These are phyloP conservation scores for Acanthosepion esculentum DNA, from an alignment of 2,888 invertebrate genomes.

Conservation along the genomic window DNA sequence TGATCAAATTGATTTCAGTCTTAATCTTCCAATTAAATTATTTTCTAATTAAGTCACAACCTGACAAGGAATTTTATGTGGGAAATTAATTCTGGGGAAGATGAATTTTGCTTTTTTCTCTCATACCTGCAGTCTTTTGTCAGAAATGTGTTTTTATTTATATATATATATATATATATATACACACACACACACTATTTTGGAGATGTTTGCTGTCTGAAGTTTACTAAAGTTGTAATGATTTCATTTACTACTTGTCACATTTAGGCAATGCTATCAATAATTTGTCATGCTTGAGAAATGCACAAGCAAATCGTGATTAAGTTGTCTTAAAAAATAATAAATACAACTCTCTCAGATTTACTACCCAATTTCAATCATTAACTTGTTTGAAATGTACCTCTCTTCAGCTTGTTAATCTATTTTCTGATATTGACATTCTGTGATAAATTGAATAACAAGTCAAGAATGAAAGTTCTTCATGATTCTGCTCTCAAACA, in stretches of 20 bases:
- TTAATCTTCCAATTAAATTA: neutral
- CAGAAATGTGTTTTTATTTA: neutral
- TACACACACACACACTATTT: accelerated
- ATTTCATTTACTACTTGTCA: neutral
- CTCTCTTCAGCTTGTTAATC: no score
- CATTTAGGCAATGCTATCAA: neutral
- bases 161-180: no score
- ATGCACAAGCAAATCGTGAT: neutral
- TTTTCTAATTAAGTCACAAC: neutral
- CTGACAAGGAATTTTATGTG: neutral
- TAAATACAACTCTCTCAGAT: no score
- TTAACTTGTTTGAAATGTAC: no score
- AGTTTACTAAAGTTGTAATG: neutral
- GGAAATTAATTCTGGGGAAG: neutral
- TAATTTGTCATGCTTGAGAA: neutral
- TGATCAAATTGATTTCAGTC: neutral
- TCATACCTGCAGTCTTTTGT: neutral
- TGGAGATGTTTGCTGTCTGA: neutral
- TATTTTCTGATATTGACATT: neutral
- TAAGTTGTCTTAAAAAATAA: no score
- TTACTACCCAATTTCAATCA: no score
- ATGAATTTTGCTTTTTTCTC: neutral
- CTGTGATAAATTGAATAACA: neutral
- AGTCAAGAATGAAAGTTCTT: neutral
- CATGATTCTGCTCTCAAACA: neutral